Evolutionary conservation across 1,140 invertebrate genomes (phyloP).

Genomic region (Ceratosolen solmsi): DNA sequence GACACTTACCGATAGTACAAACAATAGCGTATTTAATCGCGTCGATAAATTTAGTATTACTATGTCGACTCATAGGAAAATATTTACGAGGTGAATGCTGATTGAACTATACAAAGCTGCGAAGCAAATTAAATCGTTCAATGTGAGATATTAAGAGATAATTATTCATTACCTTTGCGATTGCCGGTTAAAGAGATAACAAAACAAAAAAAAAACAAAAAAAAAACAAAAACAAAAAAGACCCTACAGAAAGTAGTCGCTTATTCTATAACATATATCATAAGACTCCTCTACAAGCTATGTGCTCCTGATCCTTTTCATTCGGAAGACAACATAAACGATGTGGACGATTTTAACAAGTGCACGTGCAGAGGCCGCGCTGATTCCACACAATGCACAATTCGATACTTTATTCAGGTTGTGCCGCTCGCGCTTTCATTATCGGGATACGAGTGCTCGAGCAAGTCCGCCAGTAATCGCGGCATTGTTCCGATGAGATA

Average conservation of each 20-base stretch:
- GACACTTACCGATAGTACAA: too few species aligned
- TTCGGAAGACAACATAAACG: background rate
- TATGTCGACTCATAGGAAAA: background rate
- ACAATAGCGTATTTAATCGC: too few species aligned
- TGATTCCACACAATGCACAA: slow-evolving; percentile 9
- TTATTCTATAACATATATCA: too few species aligned
- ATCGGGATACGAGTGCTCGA: background rate
- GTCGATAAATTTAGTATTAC: too few species aligned
- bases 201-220: too few species aligned
- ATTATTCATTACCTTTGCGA: background rate
- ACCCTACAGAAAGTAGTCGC: too few species aligned
- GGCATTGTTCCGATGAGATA: slow-evolving; percentile 38
- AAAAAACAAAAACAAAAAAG: too few species aligned
- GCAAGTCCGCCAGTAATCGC: slow-evolving; percentile 25
- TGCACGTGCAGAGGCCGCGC: background rate
- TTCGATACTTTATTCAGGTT: slow-evolving; percentile 35
- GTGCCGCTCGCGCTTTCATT: slow-evolving; percentile 10
- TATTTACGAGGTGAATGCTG: background rate
- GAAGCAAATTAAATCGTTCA: background rate
- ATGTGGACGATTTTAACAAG: too few species aligned
- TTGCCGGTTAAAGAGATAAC: background rate
- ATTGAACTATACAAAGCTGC: background rate
- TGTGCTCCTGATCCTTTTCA: background rate
- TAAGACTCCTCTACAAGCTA: too few species aligned
- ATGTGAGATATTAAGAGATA: background rate